These are phyloP conservation scores for Rafetus swinhoei DNA, from an alignment of 2,113 vertebrate genomes.

Conservation along the genomic window DNA sequence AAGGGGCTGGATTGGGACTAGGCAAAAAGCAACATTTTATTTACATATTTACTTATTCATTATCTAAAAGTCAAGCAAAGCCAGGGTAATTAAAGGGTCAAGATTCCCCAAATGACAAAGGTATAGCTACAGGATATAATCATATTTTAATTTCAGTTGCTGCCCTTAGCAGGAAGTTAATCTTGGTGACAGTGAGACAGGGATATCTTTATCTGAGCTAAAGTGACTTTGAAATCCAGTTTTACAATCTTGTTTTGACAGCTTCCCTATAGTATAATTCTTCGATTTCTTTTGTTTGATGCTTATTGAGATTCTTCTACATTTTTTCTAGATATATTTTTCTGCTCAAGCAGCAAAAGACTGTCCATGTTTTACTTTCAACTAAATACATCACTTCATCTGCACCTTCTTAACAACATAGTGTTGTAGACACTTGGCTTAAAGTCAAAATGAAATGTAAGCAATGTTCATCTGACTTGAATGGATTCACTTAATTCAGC, in stretches of 20 bases:
- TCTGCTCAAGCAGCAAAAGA: background rate
- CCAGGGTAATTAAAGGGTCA: background rate
- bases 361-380: background rate
- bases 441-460: background rate
- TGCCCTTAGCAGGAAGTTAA: background rate
- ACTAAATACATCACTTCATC: background rate
- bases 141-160: background rate
- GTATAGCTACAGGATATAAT: too few species aligned
- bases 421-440: background rate
- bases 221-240: background rate
- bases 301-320: fast-evolving
- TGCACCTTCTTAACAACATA: background rate
- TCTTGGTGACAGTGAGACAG: background rate
- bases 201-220: background rate
- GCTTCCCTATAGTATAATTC: background rate
- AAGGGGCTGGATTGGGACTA: too few species aligned
- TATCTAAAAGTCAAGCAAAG: background rate
- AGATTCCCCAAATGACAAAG: background rate
- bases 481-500: background rate
- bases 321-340: background rate
- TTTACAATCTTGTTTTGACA: background rate
- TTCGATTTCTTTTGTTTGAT: background rate
- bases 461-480: background rate
- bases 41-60: too few species aligned
- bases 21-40: too few species aligned